Evolutionary conservation across 2,888 invertebrate genomes (phyloP).

Genomic region (Trachelus troglodyta): DNA sequence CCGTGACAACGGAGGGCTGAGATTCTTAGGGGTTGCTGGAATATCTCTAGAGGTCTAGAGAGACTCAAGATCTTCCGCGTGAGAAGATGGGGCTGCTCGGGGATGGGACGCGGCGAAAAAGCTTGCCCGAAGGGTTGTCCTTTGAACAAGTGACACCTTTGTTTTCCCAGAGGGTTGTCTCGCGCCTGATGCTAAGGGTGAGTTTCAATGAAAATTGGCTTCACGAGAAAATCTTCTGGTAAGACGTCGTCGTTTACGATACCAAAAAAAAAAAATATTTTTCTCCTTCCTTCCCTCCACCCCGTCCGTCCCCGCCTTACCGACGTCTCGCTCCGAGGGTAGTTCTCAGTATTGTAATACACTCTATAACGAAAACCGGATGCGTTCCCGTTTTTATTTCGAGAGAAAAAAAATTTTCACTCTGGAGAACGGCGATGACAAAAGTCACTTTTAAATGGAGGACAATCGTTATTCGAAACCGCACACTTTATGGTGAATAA

Average conservation of each 20-base stretch:
- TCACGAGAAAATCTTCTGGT: not conserved
- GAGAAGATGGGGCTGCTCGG: conserved; percentile 32
- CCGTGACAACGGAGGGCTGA: conserved; percentile 16
- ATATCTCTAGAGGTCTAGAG: conserved; percentile 2
- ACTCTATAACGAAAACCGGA: too few species aligned
- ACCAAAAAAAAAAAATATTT: not conserved
- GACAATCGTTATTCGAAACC: not conserved
- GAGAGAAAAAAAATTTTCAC: too few species aligned
- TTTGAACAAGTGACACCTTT: conserved; percentile 58
- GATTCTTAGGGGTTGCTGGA: conserved; percentile 6
- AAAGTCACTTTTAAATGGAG: too few species aligned
- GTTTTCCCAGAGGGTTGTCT: conserved; percentile 36
- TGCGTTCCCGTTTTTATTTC: too few species aligned
- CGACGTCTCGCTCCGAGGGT: too few species aligned
- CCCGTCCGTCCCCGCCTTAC: not conserved
- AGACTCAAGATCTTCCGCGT: conserved; percentile 34
- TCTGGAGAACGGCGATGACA: too few species aligned
- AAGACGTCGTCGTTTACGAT: too few species aligned
- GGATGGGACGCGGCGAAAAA: conserved; percentile 23
- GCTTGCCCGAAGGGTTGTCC: conserved; percentile 35
- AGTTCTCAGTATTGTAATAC: too few species aligned
- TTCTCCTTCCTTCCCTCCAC: not conserved
- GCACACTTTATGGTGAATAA: conserved; percentile 32
- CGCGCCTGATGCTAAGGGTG: not conserved
- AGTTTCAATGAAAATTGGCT: not conserved